phyloP scores from a whole-genome alignment of 2,888 invertebrate genomes.

The Apoda limacodes region DNA sequence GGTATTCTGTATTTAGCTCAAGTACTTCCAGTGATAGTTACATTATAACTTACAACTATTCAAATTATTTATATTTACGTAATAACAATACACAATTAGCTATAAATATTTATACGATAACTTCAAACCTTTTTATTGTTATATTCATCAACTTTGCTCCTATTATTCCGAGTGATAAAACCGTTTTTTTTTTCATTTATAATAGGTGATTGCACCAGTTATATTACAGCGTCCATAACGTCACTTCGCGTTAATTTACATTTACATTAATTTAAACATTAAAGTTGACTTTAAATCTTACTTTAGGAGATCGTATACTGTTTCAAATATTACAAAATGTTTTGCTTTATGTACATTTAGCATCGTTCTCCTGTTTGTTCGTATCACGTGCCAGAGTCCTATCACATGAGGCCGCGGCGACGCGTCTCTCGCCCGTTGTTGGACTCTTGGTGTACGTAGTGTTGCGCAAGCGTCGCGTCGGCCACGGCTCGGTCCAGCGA shows the following conservation, averaged over 20 bases:
- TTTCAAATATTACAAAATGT: conserved; percentile 70
- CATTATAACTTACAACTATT: conserved; percentile 66
- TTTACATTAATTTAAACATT: conserved; percentile 59
- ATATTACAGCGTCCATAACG: conserved; percentile 47
- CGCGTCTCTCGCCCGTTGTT: conserved; percentile 9
- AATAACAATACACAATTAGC: conserved; percentile 71
- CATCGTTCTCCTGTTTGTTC: conserved; percentile 59
- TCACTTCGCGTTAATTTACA: conserved; percentile 47
- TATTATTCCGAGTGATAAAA: conserved; percentile 50
- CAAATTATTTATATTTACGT: conserved; percentile 68
- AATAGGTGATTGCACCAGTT: conserved; percentile 52
- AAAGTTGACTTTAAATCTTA: conserved; percentile 69
- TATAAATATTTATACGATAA: conserved; percentile 70
- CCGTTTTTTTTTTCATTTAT: conserved; percentile 25
- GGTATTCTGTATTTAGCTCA: too few species aligned
- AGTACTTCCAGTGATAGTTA: conserved; percentile 60
- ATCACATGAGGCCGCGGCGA: conserved; percentile 11
- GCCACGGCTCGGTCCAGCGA: conserved; percentile 25
- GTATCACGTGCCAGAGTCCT: conserved; percentile 35
- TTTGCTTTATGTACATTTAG: conserved; percentile 64
- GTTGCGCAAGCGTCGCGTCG: conserved; percentile 21
- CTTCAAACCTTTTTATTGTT: conserved; percentile 65
- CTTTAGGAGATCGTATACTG: conserved; percentile 71
- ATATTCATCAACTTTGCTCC: conserved; percentile 50
- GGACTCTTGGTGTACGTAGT: conserved; percentile 12